Evolutionary conservation across 2,888 invertebrate species (phyloP), one percentile per base, ranked within the genome.

Genomic region (Timandra comae): DNA sequence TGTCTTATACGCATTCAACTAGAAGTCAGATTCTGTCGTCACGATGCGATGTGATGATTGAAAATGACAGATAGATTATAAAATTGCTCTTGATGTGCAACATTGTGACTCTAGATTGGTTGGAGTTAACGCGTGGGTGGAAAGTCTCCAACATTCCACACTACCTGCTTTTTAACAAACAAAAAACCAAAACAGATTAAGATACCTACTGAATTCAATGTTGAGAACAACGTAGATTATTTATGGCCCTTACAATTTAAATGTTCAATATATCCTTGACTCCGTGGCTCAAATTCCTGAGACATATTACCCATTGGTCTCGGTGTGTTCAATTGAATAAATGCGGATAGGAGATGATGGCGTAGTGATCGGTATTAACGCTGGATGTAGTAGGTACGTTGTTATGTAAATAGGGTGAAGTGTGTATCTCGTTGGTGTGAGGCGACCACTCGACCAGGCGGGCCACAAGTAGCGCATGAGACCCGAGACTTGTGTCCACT

Each of bases 321-420:
- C 70, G 72, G 75, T 76, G 65, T 63, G 50, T 64, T 77, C 78
- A 80, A 81, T 80, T 80, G 81, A 76, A 79, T 79, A 79, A 80
- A 76, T 63, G 67, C 63, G 56, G 55, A 53, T 29, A 33, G 32
- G 49, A 50, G 52, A 50, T 52, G 68, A 58, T 66, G 68, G 59
- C 60, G 62, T 55, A 52, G 65, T 57, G 48, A 52, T 61, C 49
- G 51, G 52, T 56, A 64, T 64, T 63, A 63, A 55, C 55, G 54
- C 46, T 54, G 56, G 58, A 57, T 56, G 49, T 54, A 54, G 58
- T 56, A 56, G 54, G 58, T 56, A 56, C 59, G 62, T 67, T 75
- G 73, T 75, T 70, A 73, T 71, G 75, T 76, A 70, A 73, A 75
- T 74, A 68, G 52, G 57, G 48, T 44, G 5, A 5, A n/a, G n/a